A percentile compares a stretch with the other conserved stretches of the same genome.
Evolutionary conservation across 2,113 vertebrate species (phyloP).

Genomic region (Corynorhinus townsendii): DNA sequence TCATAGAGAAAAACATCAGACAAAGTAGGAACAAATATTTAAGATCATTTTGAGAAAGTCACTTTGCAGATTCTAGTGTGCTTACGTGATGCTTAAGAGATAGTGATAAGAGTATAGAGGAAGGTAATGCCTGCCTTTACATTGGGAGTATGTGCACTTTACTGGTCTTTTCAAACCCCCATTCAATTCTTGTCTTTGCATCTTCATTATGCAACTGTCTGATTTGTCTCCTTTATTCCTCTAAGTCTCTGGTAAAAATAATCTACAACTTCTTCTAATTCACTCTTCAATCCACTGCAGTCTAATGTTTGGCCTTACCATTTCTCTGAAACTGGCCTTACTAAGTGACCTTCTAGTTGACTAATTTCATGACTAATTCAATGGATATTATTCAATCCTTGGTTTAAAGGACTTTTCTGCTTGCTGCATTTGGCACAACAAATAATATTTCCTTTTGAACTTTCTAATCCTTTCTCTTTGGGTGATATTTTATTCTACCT

Average conservation of each 20-base stretch:
- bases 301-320: not conserved
- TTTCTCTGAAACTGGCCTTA: not conserved
- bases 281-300: not conserved
- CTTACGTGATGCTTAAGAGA: not conserved
- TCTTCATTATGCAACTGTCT: not conserved
- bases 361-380: not conserved
- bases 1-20: not conserved
- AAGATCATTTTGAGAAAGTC: conserved; percentile 52
- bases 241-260: not conserved
- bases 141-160: not conserved
- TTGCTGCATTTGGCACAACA: not conserved
- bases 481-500: not conserved
- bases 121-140: not conserved
- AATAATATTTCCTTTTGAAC: not conserved
- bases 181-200: not conserved
- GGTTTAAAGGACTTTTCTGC: not conserved
- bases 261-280: not conserved
- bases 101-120: not conserved
- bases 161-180: not conserved
- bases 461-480: not conserved
- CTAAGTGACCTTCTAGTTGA: not conserved
- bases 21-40: conserved; percentile 56
- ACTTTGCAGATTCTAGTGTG: not conserved
- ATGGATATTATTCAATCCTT: not conserved
- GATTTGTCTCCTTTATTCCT: not conserved